These are phyloP conservation scores for Trogon melanurus DNA, from an alignment of 2,113 vertebrate genomes.

Conservation along the genomic window DNA sequence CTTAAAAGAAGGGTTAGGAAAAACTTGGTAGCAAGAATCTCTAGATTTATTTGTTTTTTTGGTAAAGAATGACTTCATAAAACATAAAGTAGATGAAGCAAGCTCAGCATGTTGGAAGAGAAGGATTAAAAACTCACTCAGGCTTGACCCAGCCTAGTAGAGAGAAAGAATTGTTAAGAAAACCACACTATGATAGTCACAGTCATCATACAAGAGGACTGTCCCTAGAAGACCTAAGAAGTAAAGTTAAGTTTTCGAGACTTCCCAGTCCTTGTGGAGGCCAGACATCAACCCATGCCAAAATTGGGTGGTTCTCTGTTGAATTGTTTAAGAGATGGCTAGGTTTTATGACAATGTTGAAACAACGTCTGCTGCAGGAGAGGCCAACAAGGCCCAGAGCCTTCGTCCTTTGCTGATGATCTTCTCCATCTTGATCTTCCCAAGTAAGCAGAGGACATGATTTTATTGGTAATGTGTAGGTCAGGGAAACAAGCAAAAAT, in stretches of 20 bases:
- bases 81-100: background rate
- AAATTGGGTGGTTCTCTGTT: background rate
- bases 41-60: background rate
- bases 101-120: background rate
- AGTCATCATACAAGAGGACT: background rate
- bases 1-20: background rate
- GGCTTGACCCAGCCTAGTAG: background rate
- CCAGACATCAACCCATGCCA: background rate
- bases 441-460: background rate
- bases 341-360: accelerated
- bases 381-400: background rate
- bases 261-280: background rate
- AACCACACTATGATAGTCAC: background rate
- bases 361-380: background rate
- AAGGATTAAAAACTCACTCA: background rate
- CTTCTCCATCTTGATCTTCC: background rate
- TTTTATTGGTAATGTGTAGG: background rate
- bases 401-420: background rate
- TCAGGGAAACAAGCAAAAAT: background rate
- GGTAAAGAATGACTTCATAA: background rate
- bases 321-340: background rate
- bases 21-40: background rate
- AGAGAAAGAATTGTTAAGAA: background rate
- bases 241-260: background rate
- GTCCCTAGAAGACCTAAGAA: background rate